These are phyloP conservation scores for Pandemis corylana DNA, from an alignment of 2,888 invertebrate species.

Conservation along the genomic window DNA sequence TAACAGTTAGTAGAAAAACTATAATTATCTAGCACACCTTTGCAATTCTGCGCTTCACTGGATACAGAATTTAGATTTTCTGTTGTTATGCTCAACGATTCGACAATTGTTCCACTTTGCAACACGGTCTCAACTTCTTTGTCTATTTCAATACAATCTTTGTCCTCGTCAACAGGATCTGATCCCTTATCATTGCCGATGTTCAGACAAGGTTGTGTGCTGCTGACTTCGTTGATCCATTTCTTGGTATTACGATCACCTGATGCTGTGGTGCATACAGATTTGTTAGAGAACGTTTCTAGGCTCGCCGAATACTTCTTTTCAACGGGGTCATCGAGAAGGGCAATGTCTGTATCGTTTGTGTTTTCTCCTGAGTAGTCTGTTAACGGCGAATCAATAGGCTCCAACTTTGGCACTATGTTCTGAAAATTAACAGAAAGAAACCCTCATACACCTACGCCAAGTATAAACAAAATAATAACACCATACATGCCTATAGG, in stretches of 20 bases:
- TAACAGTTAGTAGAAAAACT: neutral
- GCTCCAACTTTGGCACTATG: constrained; percentile 75
- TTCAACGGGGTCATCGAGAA: constrained; percentile 65
- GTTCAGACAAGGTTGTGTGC: constrained; percentile 76
- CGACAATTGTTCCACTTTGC: constrained; percentile 80
- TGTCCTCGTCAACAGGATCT: constrained; percentile 63
- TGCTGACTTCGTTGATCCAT: constrained; percentile 77
- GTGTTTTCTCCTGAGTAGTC: constrained; percentile 77
- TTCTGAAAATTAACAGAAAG: constrained; percentile 55
- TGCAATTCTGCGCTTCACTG: constrained; percentile 72
- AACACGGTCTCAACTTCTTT: constrained; percentile 80
- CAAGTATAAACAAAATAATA: neutral
- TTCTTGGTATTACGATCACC: constrained; percentile 66
- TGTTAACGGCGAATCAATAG: constrained; percentile 72
- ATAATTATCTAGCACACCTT: constrained; percentile 59
- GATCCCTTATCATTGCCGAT: constrained; percentile 59
- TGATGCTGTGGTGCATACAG: constrained; percentile 50
- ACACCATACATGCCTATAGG: neutral
- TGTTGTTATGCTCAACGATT: constrained; percentile 76
- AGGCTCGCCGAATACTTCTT: constrained; percentile 65
- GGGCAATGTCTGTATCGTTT: constrained; percentile 72
- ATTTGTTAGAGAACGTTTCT: constrained; percentile 60
- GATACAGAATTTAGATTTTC: constrained; percentile 75
- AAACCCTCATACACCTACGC: neutral
- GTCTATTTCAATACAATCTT: constrained; percentile 76